Base-by-base conservation (phyloP, 1,140 invertebrate genomes). In the Trachymyrmex cornetzi region DNA sequence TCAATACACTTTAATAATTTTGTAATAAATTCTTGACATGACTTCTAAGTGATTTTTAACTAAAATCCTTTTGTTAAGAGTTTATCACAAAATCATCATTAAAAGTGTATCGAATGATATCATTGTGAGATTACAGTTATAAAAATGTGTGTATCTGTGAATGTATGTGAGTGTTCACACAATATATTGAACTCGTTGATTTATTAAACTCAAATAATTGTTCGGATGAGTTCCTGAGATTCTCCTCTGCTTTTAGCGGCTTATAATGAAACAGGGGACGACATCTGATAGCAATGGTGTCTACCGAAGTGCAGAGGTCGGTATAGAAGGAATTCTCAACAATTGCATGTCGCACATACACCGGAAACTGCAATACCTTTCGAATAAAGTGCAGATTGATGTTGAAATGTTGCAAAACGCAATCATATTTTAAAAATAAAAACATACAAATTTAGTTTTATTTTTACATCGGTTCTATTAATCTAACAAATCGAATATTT, bases 241-340 rank as follows among this genome's bases (percentile, higher is more conserved):
- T 12, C 11, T 44, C 38, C 2, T 11, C 38, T 50, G 38, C 14
- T 69, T 69, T 24, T n/a, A 11, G 1, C 24, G 55, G 19, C 14
- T 74, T 50, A 22, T 19, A 12, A 27, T 34, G n/a, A 61, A 34
- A 61, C 80, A 14, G 19, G 16, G 48, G 0, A 64, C 89, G 89
- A 90, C 89, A 87, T 89, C 89, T 90, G 67, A 22, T 57, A 63
- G 69, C 59, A 11, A 22, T 27, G 27, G 2, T n/a, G 7, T 14
- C 0, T 67, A 85, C 3, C 61, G 3, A 12, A 27, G 6, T 64
- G 19, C 19, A 67, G 0, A 19, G 19, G 89, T 90, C 89, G 89
- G 88, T 87, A 90, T 74, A 16, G 38, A 69, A 89, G 89, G 59
- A 55, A 89, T 48, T 77, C 53, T 7, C 44, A 19, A 16, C 2